Conservation (phyloP, 2,113 vertebrate species). For the Protobothrops mucrosquamatus region DNA sequence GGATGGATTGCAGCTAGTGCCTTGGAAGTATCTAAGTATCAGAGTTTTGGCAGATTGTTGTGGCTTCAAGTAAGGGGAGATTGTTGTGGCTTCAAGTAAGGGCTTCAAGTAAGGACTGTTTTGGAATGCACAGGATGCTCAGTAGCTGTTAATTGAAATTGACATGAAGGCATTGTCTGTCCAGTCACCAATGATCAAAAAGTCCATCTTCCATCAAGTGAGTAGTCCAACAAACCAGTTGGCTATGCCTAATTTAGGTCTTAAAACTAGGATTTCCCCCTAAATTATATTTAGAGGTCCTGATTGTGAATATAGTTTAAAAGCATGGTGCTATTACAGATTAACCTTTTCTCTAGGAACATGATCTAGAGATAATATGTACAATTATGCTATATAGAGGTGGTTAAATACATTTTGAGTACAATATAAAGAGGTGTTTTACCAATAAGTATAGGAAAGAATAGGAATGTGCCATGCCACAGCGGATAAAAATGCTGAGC, state of each 20-base stretch:
- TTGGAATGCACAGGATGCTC: background rate
- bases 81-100: conserved; percentile 14
- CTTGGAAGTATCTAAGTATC: conserved; percentile 27
- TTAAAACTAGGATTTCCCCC: background rate
- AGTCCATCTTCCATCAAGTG: background rate
- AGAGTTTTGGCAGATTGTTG: background rate
- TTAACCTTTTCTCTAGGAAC: background rate
- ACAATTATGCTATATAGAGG: background rate
- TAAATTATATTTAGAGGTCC: background rate
- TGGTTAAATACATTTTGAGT: background rate
- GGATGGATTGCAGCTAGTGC: background rate
- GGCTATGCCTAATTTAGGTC: background rate
- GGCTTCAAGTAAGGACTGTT: background rate
- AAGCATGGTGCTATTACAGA: background rate
- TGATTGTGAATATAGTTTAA: background rate
- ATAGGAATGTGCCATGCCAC: background rate
- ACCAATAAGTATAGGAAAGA: background rate
- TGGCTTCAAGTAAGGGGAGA: background rate
- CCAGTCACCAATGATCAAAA: background rate
- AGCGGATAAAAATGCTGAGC: background rate
- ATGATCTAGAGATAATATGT: background rate
- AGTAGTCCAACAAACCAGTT: background rate
- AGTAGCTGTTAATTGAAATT: background rate
- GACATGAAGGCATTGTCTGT: background rate
- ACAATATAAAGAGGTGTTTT: background rate